Evolutionary conservation across 2,888 invertebrate species (phyloP).

Genomic region (Drosophila formosana): DNA sequence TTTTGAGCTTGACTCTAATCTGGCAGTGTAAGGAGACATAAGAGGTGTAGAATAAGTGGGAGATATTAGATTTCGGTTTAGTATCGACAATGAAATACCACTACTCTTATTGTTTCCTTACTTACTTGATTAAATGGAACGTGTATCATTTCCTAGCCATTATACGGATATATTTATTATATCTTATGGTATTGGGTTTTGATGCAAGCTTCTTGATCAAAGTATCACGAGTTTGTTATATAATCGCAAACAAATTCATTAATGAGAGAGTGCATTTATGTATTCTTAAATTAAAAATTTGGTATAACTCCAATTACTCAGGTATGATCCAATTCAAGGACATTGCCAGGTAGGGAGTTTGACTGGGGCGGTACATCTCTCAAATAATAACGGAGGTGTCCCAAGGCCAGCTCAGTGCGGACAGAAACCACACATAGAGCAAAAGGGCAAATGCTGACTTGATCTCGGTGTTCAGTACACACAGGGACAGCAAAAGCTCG

Average conservation of each 20-base stretch:
- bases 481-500: constrained; percentile 88
- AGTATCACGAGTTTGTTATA: constrained; percentile 37
- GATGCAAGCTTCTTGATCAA: constrained; percentile 37
- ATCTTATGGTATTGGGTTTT: constrained; percentile 31
- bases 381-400: constrained; percentile 40
- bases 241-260: constrained; percentile 23
- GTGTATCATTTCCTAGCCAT: constrained; percentile 4
- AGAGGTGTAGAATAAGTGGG: constrained; percentile 30
- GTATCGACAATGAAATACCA: constrained; percentile 33
- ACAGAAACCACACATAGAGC: constrained; percentile 90
- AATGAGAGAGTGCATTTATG: too few species aligned
- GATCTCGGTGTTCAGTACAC: constrained; percentile 84
- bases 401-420: constrained; percentile 85
- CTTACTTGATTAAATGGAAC: constrained; percentile 37
- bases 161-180: constrained; percentile 32
- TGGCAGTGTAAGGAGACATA: constrained; percentile 30
- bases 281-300: neutral
- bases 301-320: constrained; percentile 59
- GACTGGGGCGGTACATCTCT: constrained; percentile 56
- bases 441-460: constrained; percentile 89
- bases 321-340: constrained; percentile 18
- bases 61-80: constrained; percentile 32
- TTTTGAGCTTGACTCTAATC: constrained; percentile 85
- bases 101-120: constrained; percentile 35
- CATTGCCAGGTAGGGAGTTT: constrained; percentile 38